Evolutionary conservation across 35 echinoderm and acorn worm genomes (phyloP), one percentile per base, ranked within the genome.

Genomic region (Apostichopus californicus): DNA sequence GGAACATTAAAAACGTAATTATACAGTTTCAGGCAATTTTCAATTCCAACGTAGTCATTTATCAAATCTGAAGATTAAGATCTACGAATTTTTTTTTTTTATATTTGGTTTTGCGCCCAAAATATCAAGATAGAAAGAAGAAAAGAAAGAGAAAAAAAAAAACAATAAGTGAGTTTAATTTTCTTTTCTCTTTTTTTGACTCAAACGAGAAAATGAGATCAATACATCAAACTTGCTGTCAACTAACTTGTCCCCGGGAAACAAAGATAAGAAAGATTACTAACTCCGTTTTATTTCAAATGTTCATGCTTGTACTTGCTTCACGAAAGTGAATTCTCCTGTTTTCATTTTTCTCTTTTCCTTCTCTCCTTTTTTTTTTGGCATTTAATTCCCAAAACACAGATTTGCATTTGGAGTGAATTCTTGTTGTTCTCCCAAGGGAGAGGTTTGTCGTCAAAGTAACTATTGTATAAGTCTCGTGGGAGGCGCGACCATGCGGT

Each of bases 1-100:
- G 55, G 81, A 85, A 85, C 55, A 85, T 85, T 85, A 85, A 85
- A 85, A 85, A 85, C 55, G 81, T 85, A 85, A 85, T 85, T 85
- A 85, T 85, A 58, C 81, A 55, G 81, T 85, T 85, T 85, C 55
- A 55, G 81, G 81, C 81, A 56, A 85, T 85, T 85, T 85, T 85
- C 81, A 85, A 85, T 85, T 85, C 58, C 55, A 8, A 85, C 57
- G 55, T 58, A 85, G 10, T 85, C 81, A 85, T 85, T 85, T 85
- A 85, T 85, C 81, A 85, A 85, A 85, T 85, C 54, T 5, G 15
- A n/a, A 85, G 81, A 85, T 85, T 21, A 85, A 85, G 54, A 85
- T 85, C 81, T 85, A 0, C 81, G 57, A 85, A 25, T 23, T 54
- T 13, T 68, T 68, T 18, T 68, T 68, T 18, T 14, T 68, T 68